Conservation (phyloP, 2,113 vertebrate species). For the Ameiurus melas region DNA sequence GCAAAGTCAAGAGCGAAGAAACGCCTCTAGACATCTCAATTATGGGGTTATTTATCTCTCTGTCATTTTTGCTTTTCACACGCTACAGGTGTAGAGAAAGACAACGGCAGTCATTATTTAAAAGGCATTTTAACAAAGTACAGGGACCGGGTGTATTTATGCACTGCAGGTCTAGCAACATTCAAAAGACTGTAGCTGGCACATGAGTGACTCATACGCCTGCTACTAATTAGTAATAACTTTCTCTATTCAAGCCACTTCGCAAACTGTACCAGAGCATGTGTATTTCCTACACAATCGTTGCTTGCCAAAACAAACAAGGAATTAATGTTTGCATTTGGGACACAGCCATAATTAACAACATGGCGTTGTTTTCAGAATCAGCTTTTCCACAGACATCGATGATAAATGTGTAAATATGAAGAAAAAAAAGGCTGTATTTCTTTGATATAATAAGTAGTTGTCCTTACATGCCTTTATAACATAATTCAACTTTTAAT, state of each 20-base stretch:
- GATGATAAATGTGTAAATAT: not conserved
- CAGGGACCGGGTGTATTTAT: not conserved
- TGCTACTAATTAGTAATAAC: not conserved
- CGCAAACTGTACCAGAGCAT: not conserved
- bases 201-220: not conserved
- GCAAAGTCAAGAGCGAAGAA: conserved; percentile 60
- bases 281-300: not conserved
- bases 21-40: conserved; percentile 70
- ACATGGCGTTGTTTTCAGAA: not conserved
- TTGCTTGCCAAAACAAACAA: not conserved
- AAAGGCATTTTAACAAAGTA: not conserved
- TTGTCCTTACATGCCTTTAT: conserved; percentile 1
- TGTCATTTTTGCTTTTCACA: not conserved
- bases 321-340: not conserved
- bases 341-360: not conserved
- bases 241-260: not conserved
- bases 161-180: not conserved
- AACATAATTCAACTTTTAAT: conserved; percentile 55
- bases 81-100: not conserved
- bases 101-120: not conserved
- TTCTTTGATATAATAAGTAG: not conserved
- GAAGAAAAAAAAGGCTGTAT: not conserved
- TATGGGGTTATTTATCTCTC: conserved; percentile 68
- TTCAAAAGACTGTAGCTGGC: not conserved
- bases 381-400: not conserved